phyloP scores from a whole-genome alignment of 2,113 vertebrate species.

The Gallinago jamesoni region DNA sequence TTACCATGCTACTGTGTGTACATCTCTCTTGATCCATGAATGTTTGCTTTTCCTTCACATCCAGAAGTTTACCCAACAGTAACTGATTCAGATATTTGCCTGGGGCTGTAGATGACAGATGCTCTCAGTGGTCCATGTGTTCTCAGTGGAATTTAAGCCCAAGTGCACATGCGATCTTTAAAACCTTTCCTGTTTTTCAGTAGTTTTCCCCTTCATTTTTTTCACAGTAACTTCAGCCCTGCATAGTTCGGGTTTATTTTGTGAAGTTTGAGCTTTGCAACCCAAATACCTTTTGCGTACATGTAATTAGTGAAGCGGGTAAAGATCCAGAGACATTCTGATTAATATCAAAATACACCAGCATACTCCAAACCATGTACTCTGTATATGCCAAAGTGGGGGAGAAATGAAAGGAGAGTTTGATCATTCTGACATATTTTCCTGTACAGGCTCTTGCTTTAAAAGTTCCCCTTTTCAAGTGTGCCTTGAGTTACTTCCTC shows the following conservation, averaged over 20 bases:
- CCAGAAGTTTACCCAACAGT: conserved; percentile 3
- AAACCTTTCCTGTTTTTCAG: not conserved
- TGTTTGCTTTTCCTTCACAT: not conserved
- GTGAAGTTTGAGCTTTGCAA: not conserved
- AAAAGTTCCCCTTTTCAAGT: conserved; percentile 32
- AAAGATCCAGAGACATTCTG: not conserved
- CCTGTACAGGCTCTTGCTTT: conserved; percentile 1
- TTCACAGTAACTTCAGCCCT: not conserved
- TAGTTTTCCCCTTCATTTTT: not conserved
- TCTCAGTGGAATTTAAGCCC: not conserved
- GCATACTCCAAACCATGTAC: not conserved
- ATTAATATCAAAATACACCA: not conserved
- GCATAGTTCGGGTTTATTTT: not conserved
- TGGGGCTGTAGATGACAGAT: conserved; percentile 32
- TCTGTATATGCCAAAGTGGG: not conserved
- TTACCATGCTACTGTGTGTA: not conserved
- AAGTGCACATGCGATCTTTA: not conserved
- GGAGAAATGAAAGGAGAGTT: not conserved
- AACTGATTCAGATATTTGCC: conserved; percentile 25
- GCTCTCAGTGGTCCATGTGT: conserved; percentile 19
- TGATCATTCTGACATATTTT: conserved; percentile 13
- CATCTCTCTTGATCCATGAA: not conserved
- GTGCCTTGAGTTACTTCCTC: conserved; percentile 32
- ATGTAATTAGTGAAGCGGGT: not conserved
- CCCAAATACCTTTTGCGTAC: not conserved